Percentiles rank a stretch among this genome's conserved stretches.
Conservation (phyloP, 1,140 invertebrate genomes). For the Pogonognathellus flavescens region DNA sequence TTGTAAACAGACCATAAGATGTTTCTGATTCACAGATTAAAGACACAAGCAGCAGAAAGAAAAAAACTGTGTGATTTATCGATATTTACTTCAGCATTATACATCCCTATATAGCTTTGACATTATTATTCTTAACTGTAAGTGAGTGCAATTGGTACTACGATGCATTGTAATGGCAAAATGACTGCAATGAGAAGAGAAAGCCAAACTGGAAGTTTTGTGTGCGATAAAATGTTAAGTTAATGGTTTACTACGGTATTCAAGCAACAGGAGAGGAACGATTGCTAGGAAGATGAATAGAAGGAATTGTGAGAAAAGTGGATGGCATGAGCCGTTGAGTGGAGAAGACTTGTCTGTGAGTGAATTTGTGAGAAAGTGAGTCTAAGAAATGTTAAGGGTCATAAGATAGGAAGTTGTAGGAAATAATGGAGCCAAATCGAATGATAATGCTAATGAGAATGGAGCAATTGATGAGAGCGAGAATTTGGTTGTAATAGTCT, state of each 20-base stretch:
- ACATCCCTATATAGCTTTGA: neutral
- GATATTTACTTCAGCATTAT: neutral
- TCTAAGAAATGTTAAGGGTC: neutral
- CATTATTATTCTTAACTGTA: too few relatives aligned
- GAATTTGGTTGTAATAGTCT: neutral
- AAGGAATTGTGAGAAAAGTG: neutral
- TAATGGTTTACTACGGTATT: neutral
- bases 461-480: slow-evolving; percentile 39
- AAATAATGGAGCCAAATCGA: neutral
- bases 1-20: neutral
- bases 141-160: neutral
- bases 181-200: neutral
- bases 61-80: neutral
- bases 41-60: too few relatives aligned
- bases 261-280: slow-evolving; percentile 11
- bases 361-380: neutral
- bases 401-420: slow-evolving; percentile 2
- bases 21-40: too few relatives aligned
- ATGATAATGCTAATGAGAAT: slow-evolving; percentile 47
- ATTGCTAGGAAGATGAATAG: neutral
- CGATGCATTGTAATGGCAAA: neutral
- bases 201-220: neutral
- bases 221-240: neutral
- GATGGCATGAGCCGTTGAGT: neutral
- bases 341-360: neutral